Percentiles rank a stretch among this genome's conserved stretches.
Evolutionary conservation across 2,888 invertebrate species (phyloP).

Genomic region (Slavum lentiscoides): DNA sequence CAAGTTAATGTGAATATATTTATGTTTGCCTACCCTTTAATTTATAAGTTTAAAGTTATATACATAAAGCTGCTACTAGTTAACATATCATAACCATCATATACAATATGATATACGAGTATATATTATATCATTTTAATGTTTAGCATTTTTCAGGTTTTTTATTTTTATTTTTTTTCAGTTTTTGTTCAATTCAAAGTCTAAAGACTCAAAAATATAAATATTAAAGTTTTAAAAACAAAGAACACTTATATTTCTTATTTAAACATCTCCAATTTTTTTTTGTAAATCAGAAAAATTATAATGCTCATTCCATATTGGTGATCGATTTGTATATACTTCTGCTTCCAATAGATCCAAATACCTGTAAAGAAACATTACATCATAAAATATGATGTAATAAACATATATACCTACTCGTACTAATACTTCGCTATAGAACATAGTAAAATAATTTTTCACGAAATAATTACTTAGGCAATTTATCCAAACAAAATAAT

Average conservation of each 20-base stretch:
- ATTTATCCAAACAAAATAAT: not conserved
- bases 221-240: not conserved
- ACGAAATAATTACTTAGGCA: not conserved
- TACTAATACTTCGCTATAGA: too few relatives aligned
- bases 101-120: too few relatives aligned
- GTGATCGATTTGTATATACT: not conserved
- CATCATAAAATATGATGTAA: not conserved
- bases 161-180: not conserved
- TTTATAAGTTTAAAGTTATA: too few relatives aligned
- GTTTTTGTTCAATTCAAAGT: not conserved
- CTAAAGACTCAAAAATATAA: not conserved
- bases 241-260: not conserved
- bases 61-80: too few relatives aligned
- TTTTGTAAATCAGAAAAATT: not conserved
- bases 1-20: too few relatives aligned
- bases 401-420: too few relatives aligned
- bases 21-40: too few relatives aligned
- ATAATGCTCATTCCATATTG: not conserved
- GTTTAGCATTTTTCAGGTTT: not conserved
- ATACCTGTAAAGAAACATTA: not conserved
- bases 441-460: not conserved
- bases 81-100: too few relatives aligned
- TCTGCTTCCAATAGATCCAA: not conserved
- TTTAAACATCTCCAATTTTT: not conserved
- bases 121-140: too few relatives aligned